phyloP scores from a whole-genome alignment of 1,140 invertebrate species.

The Penaeus vannamei region DNA sequence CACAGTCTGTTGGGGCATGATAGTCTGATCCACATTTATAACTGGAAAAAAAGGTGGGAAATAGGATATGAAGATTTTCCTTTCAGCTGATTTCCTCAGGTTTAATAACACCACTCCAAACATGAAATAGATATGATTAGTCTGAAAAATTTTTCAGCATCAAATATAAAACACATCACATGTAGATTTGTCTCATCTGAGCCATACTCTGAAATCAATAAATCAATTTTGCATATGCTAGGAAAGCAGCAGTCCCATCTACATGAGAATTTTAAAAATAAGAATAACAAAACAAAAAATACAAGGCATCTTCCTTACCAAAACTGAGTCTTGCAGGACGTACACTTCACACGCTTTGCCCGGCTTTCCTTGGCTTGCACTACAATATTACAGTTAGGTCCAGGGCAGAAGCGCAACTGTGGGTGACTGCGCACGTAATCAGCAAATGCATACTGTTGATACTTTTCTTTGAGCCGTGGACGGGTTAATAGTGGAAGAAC shows the following conservation, averaged over 20 bases:
- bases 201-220: too few relatives aligned
- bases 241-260: background rate
- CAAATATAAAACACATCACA: too few relatives aligned
- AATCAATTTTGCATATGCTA: too few relatives aligned
- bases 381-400: slow-evolving; percentile 93
- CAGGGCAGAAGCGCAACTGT: slow-evolving; percentile 93
- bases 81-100: too few relatives aligned
- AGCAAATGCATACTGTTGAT: slow-evolving; percentile 94
- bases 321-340: slow-evolving; percentile 83
- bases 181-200: too few relatives aligned
- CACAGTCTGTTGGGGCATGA: slow-evolving; percentile 97
- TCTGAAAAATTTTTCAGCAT: too few relatives aligned
- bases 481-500: slow-evolving; percentile 87
- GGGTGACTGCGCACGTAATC: slow-evolving; percentile 96
- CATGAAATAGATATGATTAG: too few relatives aligned
- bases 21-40: slow-evolving; percentile 96
- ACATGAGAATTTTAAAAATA: background rate
- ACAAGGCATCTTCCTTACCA: slow-evolving; percentile 77
- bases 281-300: background rate
- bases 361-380: slow-evolving; percentile 83
- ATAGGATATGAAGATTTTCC: too few relatives aligned
- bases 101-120: too few relatives aligned
- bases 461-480: slow-evolving; percentile 87
- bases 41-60: slow-evolving; percentile 73
- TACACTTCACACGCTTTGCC: slow-evolving; percentile 86